phyloP scores from a whole-genome alignment of 2,888 invertebrate genomes.

The Eupsilia transversa region DNA sequence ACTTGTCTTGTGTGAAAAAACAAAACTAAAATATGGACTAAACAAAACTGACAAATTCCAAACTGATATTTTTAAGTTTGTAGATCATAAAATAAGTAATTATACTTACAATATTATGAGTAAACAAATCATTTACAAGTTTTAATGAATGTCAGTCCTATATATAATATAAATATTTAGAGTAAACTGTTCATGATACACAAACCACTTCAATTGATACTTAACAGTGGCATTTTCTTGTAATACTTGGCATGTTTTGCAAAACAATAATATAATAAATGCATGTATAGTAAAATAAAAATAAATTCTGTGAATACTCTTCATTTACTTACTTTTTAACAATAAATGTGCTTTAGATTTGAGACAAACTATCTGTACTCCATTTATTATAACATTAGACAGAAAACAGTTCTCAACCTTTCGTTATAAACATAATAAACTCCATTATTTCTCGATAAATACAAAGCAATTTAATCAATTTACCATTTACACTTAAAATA shows the following conservation, averaged over 20 bases:
- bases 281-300: neutral
- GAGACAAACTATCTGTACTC: neutral
- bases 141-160: neutral
- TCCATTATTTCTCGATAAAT: too few relatives aligned
- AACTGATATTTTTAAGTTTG: rapidly evolving
- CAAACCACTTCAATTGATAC: neutral
- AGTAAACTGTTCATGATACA: neutral
- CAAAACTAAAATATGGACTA: neutral
- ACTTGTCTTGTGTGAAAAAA: too few relatives aligned
- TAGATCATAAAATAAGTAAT: neutral
- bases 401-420: too few relatives aligned
- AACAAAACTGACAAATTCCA: neutral
- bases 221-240: neutral
- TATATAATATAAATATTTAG: neutral
- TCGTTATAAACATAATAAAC: too few relatives aligned
- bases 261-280: neutral
- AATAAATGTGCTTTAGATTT: neutral
- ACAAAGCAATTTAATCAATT: too few relatives aligned
- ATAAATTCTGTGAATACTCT: neutral
- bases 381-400: too few relatives aligned
- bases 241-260: neutral
- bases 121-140: neutral
- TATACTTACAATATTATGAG: neutral
- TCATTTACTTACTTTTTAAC: neutral
- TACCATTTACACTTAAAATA: too few relatives aligned